Evolutionary conservation across 2,113 vertebrate species (phyloP).

Genomic region (Hyperopisus bebe): DNA sequence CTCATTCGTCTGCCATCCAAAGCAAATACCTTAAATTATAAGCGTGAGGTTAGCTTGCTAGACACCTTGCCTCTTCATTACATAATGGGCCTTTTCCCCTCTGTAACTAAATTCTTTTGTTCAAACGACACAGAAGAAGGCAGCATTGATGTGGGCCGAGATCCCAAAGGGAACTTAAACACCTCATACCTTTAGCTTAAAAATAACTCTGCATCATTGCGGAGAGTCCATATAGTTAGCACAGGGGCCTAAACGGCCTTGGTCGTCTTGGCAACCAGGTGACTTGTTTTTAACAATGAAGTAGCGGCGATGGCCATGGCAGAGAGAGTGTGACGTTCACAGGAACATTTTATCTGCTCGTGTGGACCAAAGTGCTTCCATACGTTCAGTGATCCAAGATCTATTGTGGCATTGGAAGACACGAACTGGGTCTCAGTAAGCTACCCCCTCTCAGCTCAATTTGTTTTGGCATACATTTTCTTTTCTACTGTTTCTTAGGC

Average conservation of each 20-base stretch:
- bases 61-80: not conserved
- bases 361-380: not conserved
- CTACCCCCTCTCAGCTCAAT: not conserved
- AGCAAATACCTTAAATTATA: not conserved
- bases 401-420: not conserved
- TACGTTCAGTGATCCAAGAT: not conserved
- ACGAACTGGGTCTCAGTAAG: not conserved
- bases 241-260: not conserved
- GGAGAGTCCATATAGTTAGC: not conserved
- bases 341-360: not conserved
- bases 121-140: not conserved
- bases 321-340: not conserved
- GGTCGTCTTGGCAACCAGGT: not conserved
- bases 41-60: not conserved
- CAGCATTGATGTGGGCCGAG: not conserved
- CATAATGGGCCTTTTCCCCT: not conserved
- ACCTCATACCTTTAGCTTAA: not conserved
- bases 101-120: not conserved
- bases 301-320: not conserved
- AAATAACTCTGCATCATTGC: not conserved
- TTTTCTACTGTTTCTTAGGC: not conserved
- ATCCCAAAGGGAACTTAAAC: not conserved
- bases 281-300: not conserved
- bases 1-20: not conserved
- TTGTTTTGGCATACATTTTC: not conserved